These are phyloP conservation scores for Dione vanillae DNA, from an alignment of 2,888 invertebrate genomes.

Conservation along the genomic window DNA sequence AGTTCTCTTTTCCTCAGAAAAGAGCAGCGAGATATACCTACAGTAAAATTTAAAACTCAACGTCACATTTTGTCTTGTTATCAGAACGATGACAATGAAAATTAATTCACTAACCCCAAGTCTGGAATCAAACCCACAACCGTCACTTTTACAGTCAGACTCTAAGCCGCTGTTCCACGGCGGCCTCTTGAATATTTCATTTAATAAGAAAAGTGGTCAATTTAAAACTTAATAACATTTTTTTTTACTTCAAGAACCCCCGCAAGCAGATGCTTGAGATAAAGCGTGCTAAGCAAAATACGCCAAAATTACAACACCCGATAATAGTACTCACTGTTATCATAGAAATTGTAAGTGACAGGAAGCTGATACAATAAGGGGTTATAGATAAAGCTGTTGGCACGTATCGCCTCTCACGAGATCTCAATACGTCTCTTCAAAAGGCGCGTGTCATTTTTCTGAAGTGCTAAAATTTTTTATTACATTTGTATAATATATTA, in stretches of 20 bases:
- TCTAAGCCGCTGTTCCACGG: too few species aligned
- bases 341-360: slow-evolving; percentile 32
- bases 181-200: too few species aligned
- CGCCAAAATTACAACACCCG: background rate
- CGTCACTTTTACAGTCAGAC: too few species aligned
- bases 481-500: background rate
- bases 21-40: too few species aligned
- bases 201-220: too few species aligned
- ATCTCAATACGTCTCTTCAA: slow-evolving; percentile 59
- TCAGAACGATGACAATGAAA: too few species aligned
- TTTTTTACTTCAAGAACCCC: background rate
- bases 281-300: slow-evolving; percentile 17
- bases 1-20: too few species aligned
- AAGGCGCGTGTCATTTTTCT: slow-evolving; percentile 56
- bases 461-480: slow-evolving; percentile 9
- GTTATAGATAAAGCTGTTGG: slow-evolving; percentile 41
- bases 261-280: slow-evolving; percentile 8
- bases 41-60: too few species aligned
- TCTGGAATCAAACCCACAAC: too few species aligned
- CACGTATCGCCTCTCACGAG: slow-evolving; percentile 45
- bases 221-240: background rate
- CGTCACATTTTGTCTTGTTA: too few species aligned
- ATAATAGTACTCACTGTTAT: slow-evolving; percentile 17
- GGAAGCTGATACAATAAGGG: slow-evolving; percentile 48
- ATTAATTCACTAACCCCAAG: too few species aligned